Evolutionary conservation across 2,113 vertebrate genomes (phyloP).

Genomic region (Percopsis transmontana): DNA sequence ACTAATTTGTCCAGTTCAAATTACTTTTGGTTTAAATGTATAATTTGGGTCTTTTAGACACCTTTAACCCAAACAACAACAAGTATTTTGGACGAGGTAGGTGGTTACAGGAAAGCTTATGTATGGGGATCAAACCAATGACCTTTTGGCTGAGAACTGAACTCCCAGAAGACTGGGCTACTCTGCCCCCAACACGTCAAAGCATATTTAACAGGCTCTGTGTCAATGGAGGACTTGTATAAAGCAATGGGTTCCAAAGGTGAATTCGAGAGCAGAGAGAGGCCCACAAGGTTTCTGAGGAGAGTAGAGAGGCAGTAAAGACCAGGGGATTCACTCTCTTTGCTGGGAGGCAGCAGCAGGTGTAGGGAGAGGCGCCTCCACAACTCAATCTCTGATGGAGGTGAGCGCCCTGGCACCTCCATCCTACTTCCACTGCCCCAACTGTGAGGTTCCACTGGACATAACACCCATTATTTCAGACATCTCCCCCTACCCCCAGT

Average conservation of each 20-base stretch:
- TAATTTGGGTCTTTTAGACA: too few relatives aligned
- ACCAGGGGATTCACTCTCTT: conserved; percentile 22
- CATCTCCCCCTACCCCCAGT: conserved; percentile 22
- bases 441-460: conserved; percentile 44
- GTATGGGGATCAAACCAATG: not conserved
- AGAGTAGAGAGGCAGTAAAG: conserved; percentile 1
- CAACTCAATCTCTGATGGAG: conserved; percentile 46
- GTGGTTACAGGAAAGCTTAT: not conserved
- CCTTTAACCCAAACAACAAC: too few relatives aligned
- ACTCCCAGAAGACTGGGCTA: not conserved
- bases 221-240: conserved; percentile 32
- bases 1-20: not conserved
- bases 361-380: conserved; percentile 32
- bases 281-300: conserved; percentile 3
- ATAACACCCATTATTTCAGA: conserved; percentile 56
- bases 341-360: conserved; percentile 31
- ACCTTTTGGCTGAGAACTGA: not conserved
- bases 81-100: not conserved
- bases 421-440: conserved; percentile 23
- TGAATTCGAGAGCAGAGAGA: not conserved
- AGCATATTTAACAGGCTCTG: conserved; percentile 16
- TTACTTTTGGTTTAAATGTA: not conserved
- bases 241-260: not conserved
- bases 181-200: not conserved
- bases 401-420: conserved; percentile 39